These are phyloP conservation scores for Taxidea taxus DNA, from an alignment of 2,113 vertebrate genomes.

Conservation along the genomic window DNA sequence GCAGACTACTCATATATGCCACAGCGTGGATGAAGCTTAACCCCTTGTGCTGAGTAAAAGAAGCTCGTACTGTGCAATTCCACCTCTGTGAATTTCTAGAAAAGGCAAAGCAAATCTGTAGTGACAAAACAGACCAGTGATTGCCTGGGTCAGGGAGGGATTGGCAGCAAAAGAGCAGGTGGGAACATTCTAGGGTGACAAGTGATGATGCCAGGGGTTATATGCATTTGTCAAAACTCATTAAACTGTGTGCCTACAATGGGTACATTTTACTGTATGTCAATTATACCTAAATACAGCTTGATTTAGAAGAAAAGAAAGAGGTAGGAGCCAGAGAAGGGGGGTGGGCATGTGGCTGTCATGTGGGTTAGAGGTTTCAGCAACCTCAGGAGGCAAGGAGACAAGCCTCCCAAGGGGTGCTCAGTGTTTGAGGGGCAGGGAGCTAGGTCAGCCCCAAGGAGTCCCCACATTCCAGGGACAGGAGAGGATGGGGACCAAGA, in stretches of 20 bases:
- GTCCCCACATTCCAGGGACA: not conserved
- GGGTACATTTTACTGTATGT: not conserved
- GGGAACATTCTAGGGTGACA: not conserved
- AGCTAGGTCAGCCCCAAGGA: not conserved
- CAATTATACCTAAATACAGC: not conserved
- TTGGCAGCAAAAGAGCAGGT: not conserved
- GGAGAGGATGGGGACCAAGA: not conserved
- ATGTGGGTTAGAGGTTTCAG: not conserved
- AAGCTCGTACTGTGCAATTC: not conserved
- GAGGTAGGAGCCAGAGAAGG: not conserved
- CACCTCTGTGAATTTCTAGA: not conserved
- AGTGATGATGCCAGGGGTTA: no score
- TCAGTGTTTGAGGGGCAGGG: not conserved
- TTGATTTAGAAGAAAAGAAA: not conserved
- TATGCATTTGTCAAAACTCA: not conserved
- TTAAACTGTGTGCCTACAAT: not conserved
- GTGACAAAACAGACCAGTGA: not conserved
- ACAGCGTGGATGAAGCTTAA: no score
- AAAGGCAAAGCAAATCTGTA: not conserved
- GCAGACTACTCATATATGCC: accelerated
- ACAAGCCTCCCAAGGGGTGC: not conserved
- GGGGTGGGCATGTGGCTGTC: not conserved
- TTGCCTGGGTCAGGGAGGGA: not conserved
- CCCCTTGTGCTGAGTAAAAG: not conserved
- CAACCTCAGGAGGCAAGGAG: not conserved